phyloP scores from a whole-genome alignment of 1,140 invertebrate genomes.

The Drosophila biarmipes region DNA sequence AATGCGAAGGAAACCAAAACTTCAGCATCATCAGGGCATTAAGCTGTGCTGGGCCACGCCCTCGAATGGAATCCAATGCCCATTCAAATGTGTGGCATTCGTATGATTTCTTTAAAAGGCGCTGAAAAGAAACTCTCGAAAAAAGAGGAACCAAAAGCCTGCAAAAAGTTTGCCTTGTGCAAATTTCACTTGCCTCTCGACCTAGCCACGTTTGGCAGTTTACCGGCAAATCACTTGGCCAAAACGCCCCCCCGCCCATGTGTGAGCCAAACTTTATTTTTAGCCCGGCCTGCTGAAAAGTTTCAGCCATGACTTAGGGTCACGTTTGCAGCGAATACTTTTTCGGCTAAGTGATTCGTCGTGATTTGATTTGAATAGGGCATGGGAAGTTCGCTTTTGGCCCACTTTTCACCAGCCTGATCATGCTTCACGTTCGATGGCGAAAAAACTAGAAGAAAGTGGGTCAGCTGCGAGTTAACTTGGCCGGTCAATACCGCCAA shows the following conservation, averaged over 20 bases:
- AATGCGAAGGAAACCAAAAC: slow-evolving; percentile 29
- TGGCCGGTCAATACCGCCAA: slow-evolving; percentile 59
- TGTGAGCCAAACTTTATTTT: slow-evolving; percentile 23
- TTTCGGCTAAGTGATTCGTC: slow-evolving; percentile 77
- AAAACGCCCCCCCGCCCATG: slow-evolving; percentile 2
- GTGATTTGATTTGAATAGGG: slow-evolving; percentile 70
- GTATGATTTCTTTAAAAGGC: slow-evolving; percentile 62
- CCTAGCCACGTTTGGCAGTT: slow-evolving; percentile 73
- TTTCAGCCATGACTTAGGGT: slow-evolving; percentile 61
- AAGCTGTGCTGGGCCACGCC: neutral
- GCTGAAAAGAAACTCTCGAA: slow-evolving; percentile 20
- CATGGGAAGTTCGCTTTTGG: slow-evolving; percentile 26
- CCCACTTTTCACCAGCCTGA: neutral
- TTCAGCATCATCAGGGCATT: slow-evolving; percentile 56
- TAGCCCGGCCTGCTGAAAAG: slow-evolving; percentile 55
- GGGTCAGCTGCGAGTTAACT: slow-evolving; percentile 55
- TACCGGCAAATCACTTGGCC: slow-evolving; percentile 76
- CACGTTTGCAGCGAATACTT: slow-evolving; percentile 56
- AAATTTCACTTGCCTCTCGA: slow-evolving; percentile 67
- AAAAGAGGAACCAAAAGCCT: neutral
- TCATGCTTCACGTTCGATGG: no score
- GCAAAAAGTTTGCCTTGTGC: slow-evolving; percentile 61
- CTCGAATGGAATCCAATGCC: slow-evolving; percentile 15
- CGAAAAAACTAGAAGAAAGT: slow-evolving; percentile 34
- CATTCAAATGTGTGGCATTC: slow-evolving; percentile 62